Evolutionary conservation across 2,888 invertebrate species (phyloP).

Genomic region (Falcaria lacertinaria): DNA sequence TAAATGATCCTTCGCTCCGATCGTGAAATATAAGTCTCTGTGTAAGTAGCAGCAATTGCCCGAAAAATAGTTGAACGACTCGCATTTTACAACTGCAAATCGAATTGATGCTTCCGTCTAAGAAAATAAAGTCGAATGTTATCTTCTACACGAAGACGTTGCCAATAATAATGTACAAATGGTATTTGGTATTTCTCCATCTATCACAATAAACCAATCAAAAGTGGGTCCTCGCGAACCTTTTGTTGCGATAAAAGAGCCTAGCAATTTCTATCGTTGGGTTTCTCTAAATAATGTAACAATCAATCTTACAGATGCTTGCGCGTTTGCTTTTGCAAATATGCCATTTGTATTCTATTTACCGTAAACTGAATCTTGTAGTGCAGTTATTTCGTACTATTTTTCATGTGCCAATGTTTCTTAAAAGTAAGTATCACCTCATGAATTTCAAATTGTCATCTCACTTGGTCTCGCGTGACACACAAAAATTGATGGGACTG

Average conservation of each 20-base stretch:
- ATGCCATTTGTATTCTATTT: neutral
- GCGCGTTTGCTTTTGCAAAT: neutral
- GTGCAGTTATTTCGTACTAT: neutral
- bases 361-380: neutral
- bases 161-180: constrained; percentile 2
- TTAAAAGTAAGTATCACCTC: too few relatives aligned
- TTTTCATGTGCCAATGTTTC: too few relatives aligned
- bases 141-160: neutral
- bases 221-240: neutral
- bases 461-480: too few relatives aligned
- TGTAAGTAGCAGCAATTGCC: constrained; percentile 1
- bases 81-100: neutral
- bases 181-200: neutral
- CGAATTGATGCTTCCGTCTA: neutral
- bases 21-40: neutral
- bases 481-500: too few relatives aligned
- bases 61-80: neutral
- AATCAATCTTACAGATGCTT: neutral
- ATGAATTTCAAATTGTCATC: too few relatives aligned
- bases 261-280: neutral
- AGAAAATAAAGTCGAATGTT: constrained; percentile 1
- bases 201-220: constrained; percentile 2
- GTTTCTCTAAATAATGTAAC: neutral
- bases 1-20: neutral
- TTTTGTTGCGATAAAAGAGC: constrained; percentile 1